Base-by-base conservation (phyloP, 2,113 vertebrate species). In the Petroica traversi region DNA sequence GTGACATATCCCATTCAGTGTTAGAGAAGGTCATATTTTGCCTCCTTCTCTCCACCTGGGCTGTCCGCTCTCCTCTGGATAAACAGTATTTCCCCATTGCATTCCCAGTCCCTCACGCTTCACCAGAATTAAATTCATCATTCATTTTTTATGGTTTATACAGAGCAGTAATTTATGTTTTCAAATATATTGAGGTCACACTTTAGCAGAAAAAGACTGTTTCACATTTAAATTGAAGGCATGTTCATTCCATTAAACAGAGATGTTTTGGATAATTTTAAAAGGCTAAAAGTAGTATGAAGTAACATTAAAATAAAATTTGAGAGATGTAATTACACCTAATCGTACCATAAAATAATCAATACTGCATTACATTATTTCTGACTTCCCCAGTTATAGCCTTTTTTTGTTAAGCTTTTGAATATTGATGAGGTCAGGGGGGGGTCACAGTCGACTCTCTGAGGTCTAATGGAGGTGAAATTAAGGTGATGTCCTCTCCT, bases 341-440 rank as follows among this genome's bases (percentile, higher is more conserved):
- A 98, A 98, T 98, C 97, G 93, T 98, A 97, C 98, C 97, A 98
- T 98, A 98, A 98, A 98, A 98, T 98, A 98, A 98, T 98, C 98
- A 98, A 98, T 98, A 98, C 97, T 90, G 97, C 97, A 98, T 98
- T 98, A 98, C 97, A 98, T 98, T 98, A 98, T 98, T 98, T 98
- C 98, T 98, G 98, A 98, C 97, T 98, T 98, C 96, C 95, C 96
- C 89, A 93, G 98, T 98, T 98, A 98, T 97, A 98, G 97, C 97
- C 95, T 98, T 98, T 97, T 98, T 98, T 98, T 98, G 96, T 98
- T 97, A 98, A 98, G 97, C 98, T 97, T 98, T 97, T 98, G 98
- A 98, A 98, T 98, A 98, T 98, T 98, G 98, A 98, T 98, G 98
- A 98, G 98, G 97, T 98, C 97, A 98, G 76, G 95, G 88, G 88